phyloP scores from a whole-genome alignment of 1,140 invertebrate genomes.

The Drosophila takahashii region DNA sequence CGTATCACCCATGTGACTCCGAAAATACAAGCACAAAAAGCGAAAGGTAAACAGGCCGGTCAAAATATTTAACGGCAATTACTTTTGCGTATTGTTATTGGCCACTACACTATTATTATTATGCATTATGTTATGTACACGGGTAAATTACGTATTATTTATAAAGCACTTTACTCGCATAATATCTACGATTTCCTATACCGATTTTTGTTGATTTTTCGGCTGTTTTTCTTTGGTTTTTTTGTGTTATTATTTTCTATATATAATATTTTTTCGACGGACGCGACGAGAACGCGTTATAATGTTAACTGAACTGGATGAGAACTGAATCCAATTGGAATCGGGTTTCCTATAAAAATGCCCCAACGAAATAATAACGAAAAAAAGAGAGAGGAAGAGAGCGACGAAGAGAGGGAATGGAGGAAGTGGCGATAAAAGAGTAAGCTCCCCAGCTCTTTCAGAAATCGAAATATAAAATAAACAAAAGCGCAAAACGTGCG shows the following conservation, averaged over 20 bases:
- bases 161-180: conserved; percentile 46
- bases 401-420: conserved; percentile 13
- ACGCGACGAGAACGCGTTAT: conserved; percentile 64
- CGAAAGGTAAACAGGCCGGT: conserved; percentile 31
- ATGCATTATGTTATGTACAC: conserved; percentile 7
- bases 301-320: conserved; percentile 66
- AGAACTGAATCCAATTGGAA: conserved; percentile 13
- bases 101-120: conserved; percentile 39
- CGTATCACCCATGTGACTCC: conserved; percentile 37
- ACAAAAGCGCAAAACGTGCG: conserved; percentile 73
- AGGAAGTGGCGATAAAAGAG: conserved; percentile 3
- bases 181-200: conserved; percentile 49
- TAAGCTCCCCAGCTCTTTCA: conserved; percentile 10
- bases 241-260: conserved; percentile 22
- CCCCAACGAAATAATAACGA: background rate
- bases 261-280: conserved; percentile 42
- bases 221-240: background rate
- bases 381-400: conserved; percentile 26
- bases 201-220: conserved; percentile 6
- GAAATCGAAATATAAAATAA: conserved; percentile 56
- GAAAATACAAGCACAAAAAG: conserved; percentile 43
- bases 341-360: conserved; percentile 71
- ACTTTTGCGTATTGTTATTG: conserved; percentile 31
- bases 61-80: conserved; percentile 38
- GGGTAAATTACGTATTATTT: conserved; percentile 53